Base-by-base conservation (phyloP, 2,797 vertebrate genomes). In the Rhadinocentrus ornatus region DNA sequence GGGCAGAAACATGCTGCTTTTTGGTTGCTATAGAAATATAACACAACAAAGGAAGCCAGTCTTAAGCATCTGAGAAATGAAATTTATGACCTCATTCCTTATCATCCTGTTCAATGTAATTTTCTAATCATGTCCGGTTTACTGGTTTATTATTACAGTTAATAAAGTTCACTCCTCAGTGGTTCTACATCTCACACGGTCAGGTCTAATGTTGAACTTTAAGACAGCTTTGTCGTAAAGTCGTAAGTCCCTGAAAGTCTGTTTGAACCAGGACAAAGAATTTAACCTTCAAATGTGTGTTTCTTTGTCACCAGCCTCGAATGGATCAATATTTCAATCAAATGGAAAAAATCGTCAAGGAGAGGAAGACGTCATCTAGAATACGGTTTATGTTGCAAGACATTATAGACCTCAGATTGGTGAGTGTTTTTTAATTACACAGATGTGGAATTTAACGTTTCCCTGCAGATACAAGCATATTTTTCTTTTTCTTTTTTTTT, bases 311-410 rank as follows among this genome's bases (percentile, higher is more conserved):
- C 44, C 73, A 99, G 97, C 98, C 97, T 69, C 97, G 97, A 27
- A 99, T 99, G 97, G 98, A 99, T 90, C 98, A 99, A 90, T 99
- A 99, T 89, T 99, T 99, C 87, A 95, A 96, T 93, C 97, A 99
- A 88, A 99, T 99, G 97, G 97, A 97, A 86, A 99, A 99, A 94
- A 99, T 99, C 2, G 96, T 99, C 72, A 99, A 99, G 87, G 97
- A 99, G 91, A 95, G 97, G 76, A 99, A 99, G 95, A 99, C 97
- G 0, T 99, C 98, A 0, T 99, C 97, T 4, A 94, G 98, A 78
- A 99, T 99, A 85, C 96, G 98, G 27, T 99, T 99, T 83, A 97
- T 99, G 97, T 90, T 99, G 59, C 98, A 99, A 89, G 98, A 99
- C 52, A 88, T 99, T 15, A 96, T 99, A 78, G 98, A 99, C 92